Percentiles rank a stretch among this genome's conserved stretches.
phyloP scores from a whole-genome alignment of 2,888 invertebrate species.

The Amblyjoppa proteus region DNA sequence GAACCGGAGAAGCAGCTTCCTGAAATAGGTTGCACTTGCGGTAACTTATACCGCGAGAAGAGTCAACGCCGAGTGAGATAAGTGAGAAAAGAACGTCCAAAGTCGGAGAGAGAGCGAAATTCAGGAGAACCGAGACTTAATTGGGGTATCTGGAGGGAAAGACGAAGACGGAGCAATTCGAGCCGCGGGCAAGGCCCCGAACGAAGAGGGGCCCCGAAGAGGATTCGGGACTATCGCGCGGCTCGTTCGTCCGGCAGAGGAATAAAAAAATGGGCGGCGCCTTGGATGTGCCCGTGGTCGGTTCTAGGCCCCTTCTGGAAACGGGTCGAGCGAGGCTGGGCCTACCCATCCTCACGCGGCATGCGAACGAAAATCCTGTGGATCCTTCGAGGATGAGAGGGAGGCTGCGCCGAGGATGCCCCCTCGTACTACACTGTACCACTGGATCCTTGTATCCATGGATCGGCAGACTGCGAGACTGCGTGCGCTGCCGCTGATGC shows the following conservation, averaged over 20 bases:
- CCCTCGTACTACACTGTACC: neutral
- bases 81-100: slow-evolving; percentile 8
- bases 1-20: slow-evolving; percentile 63
- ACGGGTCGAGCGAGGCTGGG: slow-evolving; percentile 78
- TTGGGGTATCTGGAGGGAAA: slow-evolving; percentile 63
- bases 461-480: slow-evolving; percentile 64
- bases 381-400: slow-evolving; percentile 18
- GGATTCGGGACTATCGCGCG: slow-evolving; percentile 47
- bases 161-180: slow-evolving; percentile 24
- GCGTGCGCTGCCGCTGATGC: neutral
- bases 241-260: slow-evolving; percentile 60
- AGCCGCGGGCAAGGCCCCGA: slow-evolving; percentile 55
- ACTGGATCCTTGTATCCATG: slow-evolving; percentile 25
- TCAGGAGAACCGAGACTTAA: slow-evolving; percentile 58
- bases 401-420: slow-evolving; percentile 53
- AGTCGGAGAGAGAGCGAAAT: slow-evolving; percentile 17
- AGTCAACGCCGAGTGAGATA: neutral
- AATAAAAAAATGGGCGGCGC: slow-evolving; percentile 84
- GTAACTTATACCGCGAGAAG: slow-evolving; percentile 54
- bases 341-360: slow-evolving; percentile 68
- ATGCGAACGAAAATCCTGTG: slow-evolving; percentile 10
- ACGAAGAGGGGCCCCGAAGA: slow-evolving; percentile 48
- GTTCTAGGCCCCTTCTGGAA: slow-evolving; percentile 73
- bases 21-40: slow-evolving; percentile 59
- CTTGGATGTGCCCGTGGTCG: slow-evolving; percentile 78